Conservation (phyloP, 2,888 invertebrate genomes). For the Melieria crassipennis region DNA sequence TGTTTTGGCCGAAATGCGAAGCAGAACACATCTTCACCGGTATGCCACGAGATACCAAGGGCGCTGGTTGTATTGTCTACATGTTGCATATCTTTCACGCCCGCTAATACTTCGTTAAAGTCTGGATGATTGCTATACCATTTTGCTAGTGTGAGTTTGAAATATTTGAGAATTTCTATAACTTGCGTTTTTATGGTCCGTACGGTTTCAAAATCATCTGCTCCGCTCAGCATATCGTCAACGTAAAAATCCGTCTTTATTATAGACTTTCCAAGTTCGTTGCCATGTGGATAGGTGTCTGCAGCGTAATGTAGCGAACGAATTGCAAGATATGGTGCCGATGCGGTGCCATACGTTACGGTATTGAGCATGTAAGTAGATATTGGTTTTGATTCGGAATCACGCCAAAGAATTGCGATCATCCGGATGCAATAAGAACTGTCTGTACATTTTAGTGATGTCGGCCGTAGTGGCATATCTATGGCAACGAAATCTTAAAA, state of each 20-base stretch:
- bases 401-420: constrained; percentile 40
- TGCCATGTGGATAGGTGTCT: constrained; percentile 31
- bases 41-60: constrained; percentile 24
- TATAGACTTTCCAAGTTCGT: constrained; percentile 23
- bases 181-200: constrained; percentile 25
- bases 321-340: constrained; percentile 28
- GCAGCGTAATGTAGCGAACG: constrained; percentile 4
- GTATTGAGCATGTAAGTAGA: constrained; percentile 34
- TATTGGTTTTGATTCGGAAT: constrained; percentile 23
- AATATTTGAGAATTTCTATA: constrained; percentile 20
- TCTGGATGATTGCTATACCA: constrained; percentile 20
- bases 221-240: constrained; percentile 40
- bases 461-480: constrained; percentile 38
- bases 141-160: constrained; percentile 24
- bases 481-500: constrained; percentile 37
- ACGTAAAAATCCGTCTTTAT: constrained; percentile 38
- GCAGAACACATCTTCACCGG: constrained; percentile 24
- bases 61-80: constrained; percentile 4
- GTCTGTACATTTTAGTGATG: constrained; percentile 42
- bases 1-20: constrained; percentile 27
- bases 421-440: constrained; percentile 31
- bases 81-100: neutral
- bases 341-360: constrained; percentile 16
- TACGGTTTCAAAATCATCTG: constrained; percentile 25
- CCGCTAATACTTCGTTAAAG: neutral